Evolutionary conservation across 2,113 vertebrate species (phyloP).

Genomic region (Marmota flaviventris): DNA sequence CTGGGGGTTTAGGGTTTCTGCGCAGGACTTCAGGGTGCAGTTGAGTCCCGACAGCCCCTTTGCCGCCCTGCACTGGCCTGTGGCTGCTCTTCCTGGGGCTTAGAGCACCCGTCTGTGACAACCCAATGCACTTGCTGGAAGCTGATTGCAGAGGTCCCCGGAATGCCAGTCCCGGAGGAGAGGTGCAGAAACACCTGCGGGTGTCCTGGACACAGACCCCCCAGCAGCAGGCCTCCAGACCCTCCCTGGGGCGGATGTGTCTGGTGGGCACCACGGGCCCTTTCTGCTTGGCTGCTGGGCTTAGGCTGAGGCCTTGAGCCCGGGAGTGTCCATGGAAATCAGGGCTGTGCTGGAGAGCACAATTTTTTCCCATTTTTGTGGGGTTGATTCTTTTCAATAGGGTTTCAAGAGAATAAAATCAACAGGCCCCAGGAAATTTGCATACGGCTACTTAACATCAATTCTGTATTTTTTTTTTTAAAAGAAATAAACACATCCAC

Average conservation of each 20-base stretch:
- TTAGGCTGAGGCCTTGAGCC: constrained; percentile 3
- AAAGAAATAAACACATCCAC: constrained; percentile 88
- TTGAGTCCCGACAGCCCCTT: accelerated
- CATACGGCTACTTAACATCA: constrained; percentile 86
- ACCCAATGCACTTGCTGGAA: background rate
- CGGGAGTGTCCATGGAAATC: background rate
- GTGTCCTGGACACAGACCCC: accelerated
- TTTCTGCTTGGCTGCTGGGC: background rate
- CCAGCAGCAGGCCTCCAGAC: background rate
- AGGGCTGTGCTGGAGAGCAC: constrained; percentile 38
- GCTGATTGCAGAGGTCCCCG: too few species aligned
- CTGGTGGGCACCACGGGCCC: accelerated
- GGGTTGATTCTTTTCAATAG: constrained; percentile 82
- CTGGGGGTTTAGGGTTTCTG: too few species aligned
- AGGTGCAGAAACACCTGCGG: background rate
- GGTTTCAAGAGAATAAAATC: constrained; percentile 81
- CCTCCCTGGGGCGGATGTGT: background rate
- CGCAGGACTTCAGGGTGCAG: background rate
- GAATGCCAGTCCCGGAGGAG: accelerated
- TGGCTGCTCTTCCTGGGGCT: accelerated
- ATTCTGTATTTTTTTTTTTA: constrained; percentile 78
- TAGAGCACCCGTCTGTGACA: too few species aligned
- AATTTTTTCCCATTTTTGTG: constrained; percentile 67
- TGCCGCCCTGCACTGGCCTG: accelerated
- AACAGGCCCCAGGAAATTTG: constrained; percentile 85